Conservation (phyloP, 2,888 invertebrate genomes). For the Dendrolimus houi region DNA sequence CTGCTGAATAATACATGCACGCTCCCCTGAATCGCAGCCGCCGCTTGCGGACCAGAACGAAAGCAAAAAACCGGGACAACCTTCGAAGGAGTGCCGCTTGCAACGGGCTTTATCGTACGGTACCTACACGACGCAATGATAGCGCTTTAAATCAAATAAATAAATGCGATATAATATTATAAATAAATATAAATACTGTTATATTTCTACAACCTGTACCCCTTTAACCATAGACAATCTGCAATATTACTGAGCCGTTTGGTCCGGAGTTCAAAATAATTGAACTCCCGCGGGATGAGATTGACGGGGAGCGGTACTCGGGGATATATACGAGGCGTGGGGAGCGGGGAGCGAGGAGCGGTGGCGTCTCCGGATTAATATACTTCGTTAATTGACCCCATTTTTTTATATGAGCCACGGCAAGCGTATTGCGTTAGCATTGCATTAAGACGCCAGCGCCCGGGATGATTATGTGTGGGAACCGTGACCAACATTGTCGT, state of each 20-base stretch:
- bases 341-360: conserved; percentile 31
- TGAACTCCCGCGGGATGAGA: conserved; percentile 49
- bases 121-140: conserved; percentile 41
- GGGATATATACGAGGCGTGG: conserved; percentile 2
- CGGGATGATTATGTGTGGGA: conserved; percentile 28
- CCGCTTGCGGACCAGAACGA: conserved; percentile 62
- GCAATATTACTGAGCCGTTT: conserved; percentile 57
- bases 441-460: conserved; percentile 46
- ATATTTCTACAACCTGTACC: conserved; percentile 72
- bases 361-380: conserved; percentile 61
- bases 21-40: conserved; percentile 48
- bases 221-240: conserved; percentile 70
- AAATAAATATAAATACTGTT: conserved; percentile 61
- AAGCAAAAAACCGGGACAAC: conserved; percentile 78
- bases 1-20: conserved; percentile 55
- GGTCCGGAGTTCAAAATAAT: conserved; percentile 62
- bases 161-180: conserved; percentile 69
- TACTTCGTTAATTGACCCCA: conserved; percentile 64
- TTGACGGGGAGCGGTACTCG: conserved; percentile 16
- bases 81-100: conserved; percentile 73
- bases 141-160: conserved; percentile 68
- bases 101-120: conserved; percentile 7
- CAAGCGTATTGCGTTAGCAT: conserved; percentile 27
- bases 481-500: conserved; percentile 29
- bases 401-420: conserved; percentile 51